Base-by-base conservation (phyloP, 2,797 vertebrate genomes). In the Craterocephalus amniculus region DNA sequence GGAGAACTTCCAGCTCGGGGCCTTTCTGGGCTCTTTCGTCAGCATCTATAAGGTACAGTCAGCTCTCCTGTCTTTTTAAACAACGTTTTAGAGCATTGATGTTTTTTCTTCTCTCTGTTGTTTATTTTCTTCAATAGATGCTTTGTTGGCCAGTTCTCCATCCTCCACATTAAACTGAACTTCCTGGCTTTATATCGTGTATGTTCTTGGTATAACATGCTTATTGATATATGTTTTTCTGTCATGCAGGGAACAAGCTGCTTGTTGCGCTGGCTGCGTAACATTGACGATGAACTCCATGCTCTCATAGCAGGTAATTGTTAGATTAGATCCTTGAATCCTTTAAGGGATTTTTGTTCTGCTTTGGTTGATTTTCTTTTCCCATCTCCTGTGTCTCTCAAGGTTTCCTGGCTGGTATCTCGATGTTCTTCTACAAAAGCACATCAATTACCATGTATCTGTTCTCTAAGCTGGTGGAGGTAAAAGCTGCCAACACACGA, bases 351-450 rank as follows among this genome's bases (percentile, higher is more conserved):
- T 67, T 55, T 45, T 45, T 31, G 32, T 43, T 6, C 16, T 26
- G 18, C 32, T 4, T 32, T 29, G 35, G 55, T 31, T 70, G 20
- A 63, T 72, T 10, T 60, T n/a, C 3, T 8, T 45, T 63, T 66
- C 11, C n/a, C 10, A 36, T 40, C 68, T 38, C 38, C 20, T 16
- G 2, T 82, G 22, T 70, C 12, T 59, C 65, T 67, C 0, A 54
- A 99, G 98, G 98, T 14, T 98, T 98, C 89, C 92, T 99, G 86
- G 98, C 98, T 60, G 98, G 98, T 68, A 80, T 95, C 49, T 99
- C 98, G 29, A 99, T 99, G 98, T 98, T 98, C 95, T 99, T 99
- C 95, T 99, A 99, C 94, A 98, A 97, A 94, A 99, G 98, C 89
- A 99, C 98, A 31, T 91, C 96, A 16, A 99, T 99, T 91, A 98